Percentiles rank a stretch among this genome's conserved stretches.
Conservation (phyloP, 1,140 invertebrate genomes). For the Nephila pilipes region DNA sequence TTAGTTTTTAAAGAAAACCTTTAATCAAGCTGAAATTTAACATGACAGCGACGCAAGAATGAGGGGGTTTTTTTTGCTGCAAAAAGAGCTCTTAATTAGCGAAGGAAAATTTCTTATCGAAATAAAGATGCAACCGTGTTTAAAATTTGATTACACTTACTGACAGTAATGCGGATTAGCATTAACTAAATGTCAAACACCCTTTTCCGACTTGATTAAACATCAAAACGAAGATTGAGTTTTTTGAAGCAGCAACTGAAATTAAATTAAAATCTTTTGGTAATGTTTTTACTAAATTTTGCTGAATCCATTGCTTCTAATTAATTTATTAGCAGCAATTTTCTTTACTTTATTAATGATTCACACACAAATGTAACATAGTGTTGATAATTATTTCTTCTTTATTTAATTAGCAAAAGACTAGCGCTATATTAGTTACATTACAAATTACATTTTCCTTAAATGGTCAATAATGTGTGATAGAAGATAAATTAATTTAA, state of each 20-base stretch:
- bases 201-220: constrained; percentile 16
- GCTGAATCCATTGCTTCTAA: not conserved
- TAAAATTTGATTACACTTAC: constrained; percentile 34
- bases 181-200: constrained; percentile 31
- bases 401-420: too few species aligned
- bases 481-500: too few species aligned
- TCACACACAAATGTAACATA: too few species aligned
- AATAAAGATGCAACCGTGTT: not conserved
- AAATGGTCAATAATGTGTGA: too few species aligned
- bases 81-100: not conserved
- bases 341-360: too few species aligned
- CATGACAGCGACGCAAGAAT: not conserved
- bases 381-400: too few species aligned
- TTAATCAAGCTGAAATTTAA: not conserved
- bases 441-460: too few species aligned
- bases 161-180: constrained; percentile 56
- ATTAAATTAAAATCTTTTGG: not conserved
- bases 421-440: too few species aligned
- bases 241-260: not conserved
- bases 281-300: not conserved
- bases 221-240: not conserved
- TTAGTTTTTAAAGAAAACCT: not conserved
- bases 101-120: constrained; percentile 3
- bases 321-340: not conserved
- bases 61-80: not conserved